Percentiles rank a stretch among this genome's conserved stretches.
Evolutionary conservation across 2,113 vertebrate species (phyloP).

Genomic region (Ginglymostoma cirratum): DNA sequence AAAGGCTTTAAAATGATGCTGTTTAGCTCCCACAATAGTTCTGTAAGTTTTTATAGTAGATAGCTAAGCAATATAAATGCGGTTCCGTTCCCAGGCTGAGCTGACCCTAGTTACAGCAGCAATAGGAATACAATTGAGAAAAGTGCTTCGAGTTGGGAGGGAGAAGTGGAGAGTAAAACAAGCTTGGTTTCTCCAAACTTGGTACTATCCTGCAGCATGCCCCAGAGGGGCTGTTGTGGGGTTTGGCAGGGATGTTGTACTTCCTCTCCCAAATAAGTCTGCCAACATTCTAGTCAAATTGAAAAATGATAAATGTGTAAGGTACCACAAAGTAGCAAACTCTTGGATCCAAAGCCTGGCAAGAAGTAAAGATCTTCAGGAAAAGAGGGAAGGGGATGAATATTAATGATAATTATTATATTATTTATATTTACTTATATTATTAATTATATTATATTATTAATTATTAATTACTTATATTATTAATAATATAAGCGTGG

Average conservation of each 20-base stretch:
- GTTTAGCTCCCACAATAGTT: not conserved
- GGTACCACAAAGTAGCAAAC: not conserved
- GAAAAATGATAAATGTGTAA: not conserved
- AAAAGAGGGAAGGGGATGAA: not conserved
- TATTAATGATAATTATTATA: not conserved
- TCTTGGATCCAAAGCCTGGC: not conserved
- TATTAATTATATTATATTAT: no score
- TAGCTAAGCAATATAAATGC: not conserved
- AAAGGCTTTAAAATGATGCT: not conserved
- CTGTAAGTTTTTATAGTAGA: not conserved
- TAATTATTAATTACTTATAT: no score
- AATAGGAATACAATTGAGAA: not conserved
- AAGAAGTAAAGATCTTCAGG: not conserved
- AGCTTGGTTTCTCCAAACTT: not conserved
- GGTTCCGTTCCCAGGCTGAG: not conserved
- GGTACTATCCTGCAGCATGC: not conserved
- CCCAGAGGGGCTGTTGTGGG: not conserved
- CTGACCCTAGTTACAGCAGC: not conserved
- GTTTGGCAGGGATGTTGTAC: not conserved
- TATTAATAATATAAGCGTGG: not conserved
- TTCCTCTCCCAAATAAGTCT: not conserved
- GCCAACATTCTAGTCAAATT: not conserved
- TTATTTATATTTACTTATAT: no score
- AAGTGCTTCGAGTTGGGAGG: not conserved
- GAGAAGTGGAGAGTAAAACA: not conserved